phyloP scores from a whole-genome alignment of 2,888 invertebrate genomes.

The Sarcophaga rosellei region DNA sequence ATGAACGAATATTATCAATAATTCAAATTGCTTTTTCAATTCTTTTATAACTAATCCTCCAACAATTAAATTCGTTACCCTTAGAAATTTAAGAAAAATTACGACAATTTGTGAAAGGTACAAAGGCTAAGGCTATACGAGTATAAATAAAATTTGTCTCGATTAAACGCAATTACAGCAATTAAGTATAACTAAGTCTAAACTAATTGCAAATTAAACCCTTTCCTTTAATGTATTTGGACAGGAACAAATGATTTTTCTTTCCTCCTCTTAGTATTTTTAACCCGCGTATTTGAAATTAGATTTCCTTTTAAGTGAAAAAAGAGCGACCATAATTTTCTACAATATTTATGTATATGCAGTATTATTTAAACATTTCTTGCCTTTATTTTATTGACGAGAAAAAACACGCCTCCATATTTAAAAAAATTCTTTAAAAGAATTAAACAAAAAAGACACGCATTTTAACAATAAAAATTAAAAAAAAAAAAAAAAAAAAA shows the following conservation, averaged over 20 bases:
- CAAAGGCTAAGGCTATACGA: not conserved
- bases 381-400: conserved; percentile 34
- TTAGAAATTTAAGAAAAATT: conserved; percentile 39
- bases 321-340: conserved; percentile 45
- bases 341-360: conserved; percentile 63
- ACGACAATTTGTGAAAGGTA: not conserved
- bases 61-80: conserved; percentile 52
- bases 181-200: conserved; percentile 63
- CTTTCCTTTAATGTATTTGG: conserved; percentile 49
- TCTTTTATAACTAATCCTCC: not conserved
- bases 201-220: conserved; percentile 61
- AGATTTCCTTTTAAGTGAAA: not conserved
- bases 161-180: conserved; percentile 66
- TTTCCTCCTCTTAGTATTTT: not conserved
- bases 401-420: conserved; percentile 57
- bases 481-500: conserved; percentile 21
- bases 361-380: conserved; percentile 27
- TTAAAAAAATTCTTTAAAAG: conserved; percentile 30
- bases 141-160: conserved; percentile 42
- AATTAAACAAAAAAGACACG: conserved; percentile 61
- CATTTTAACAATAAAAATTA: conserved; percentile 69
- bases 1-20: no score
- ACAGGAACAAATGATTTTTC: conserved; percentile 21
- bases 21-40: no score
- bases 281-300: no score